Conservation (phyloP, 53 echinoderm and acorn worm species). For the Holothuria leucospilota region DNA sequence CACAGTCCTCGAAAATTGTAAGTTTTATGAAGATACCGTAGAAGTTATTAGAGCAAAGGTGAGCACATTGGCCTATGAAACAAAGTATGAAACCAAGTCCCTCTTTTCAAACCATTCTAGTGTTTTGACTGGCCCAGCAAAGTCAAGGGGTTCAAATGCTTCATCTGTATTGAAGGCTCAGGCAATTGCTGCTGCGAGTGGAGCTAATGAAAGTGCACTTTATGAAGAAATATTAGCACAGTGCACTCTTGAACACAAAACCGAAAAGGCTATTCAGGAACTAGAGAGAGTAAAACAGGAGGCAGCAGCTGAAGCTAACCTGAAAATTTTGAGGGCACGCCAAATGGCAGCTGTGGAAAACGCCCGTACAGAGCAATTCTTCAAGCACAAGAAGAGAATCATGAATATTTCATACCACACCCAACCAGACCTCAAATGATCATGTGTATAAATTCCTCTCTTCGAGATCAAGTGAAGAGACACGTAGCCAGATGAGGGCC, state of each 20-base stretch:
- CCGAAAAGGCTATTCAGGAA: slow-evolving; percentile 20
- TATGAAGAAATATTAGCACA: slow-evolving; percentile 51
- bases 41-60: too few species aligned
- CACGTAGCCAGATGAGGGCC: too few species aligned
- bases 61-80: too few species aligned
- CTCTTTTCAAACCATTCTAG: too few species aligned
- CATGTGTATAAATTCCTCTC: slow-evolving; percentile 31
- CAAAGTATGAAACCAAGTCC: too few species aligned
- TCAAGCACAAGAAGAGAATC: slow-evolving; percentile 26
- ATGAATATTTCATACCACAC: not conserved
- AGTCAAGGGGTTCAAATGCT: not conserved
- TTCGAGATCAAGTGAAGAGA: too few species aligned
- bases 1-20: slow-evolving; percentile 31
- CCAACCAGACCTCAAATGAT: slow-evolving; percentile 48
- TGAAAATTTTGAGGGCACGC: slow-evolving; percentile 28
- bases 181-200: slow-evolving; percentile 50
- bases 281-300: slow-evolving; percentile 26
- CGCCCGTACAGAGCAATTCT: slow-evolving; percentile 45
- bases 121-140: not conserved
- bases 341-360: slow-evolving; percentile 42
- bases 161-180: slow-evolving; percentile 4
- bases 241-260: slow-evolving; percentile 17
- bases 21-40: not conserved
- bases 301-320: slow-evolving; percentile 55
- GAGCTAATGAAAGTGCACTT: slow-evolving; percentile 44